Evolutionary conservation across 2,888 invertebrate species (phyloP).

Genomic region (Pinctada fucata): DNA sequence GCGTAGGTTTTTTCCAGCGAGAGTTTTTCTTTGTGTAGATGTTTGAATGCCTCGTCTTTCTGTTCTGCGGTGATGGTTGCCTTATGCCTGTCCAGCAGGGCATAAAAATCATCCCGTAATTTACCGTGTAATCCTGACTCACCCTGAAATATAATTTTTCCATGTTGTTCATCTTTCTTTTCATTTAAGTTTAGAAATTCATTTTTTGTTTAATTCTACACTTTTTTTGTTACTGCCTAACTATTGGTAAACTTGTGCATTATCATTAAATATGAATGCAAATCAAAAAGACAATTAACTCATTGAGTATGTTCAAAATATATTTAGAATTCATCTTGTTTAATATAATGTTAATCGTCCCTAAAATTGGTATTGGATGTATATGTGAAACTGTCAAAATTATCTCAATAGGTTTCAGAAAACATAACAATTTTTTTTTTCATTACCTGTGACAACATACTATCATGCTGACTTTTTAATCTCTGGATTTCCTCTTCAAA

Average conservation of each 20-base stretch:
- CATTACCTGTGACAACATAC: constrained; percentile 33
- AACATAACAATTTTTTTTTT: not conserved
- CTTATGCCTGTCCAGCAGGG: constrained; percentile 48
- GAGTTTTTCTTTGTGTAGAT: constrained; percentile 28
- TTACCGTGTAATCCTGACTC: constrained; percentile 56
- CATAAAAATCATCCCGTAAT: constrained; percentile 60
- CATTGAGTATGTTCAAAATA: too few species aligned
- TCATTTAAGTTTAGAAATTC: too few species aligned
- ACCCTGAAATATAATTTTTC: constrained; percentile 48
- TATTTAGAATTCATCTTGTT: too few species aligned
- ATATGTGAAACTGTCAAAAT: too few species aligned
- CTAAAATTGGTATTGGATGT: too few species aligned
- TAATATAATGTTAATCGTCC: too few species aligned
- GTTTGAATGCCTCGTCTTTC: constrained; percentile 30
- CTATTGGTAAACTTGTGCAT: too few species aligned
- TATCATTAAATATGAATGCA: too few species aligned
- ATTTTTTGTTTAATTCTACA: not conserved
- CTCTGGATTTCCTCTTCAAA: constrained; percentile 44
- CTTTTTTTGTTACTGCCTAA: not conserved
- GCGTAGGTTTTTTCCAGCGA: constrained; percentile 20
- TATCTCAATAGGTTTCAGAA: too few species aligned
- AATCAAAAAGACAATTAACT: too few species aligned
- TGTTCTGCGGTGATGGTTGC: constrained; percentile 21
- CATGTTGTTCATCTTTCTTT: too few species aligned
- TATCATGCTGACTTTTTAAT: constrained; percentile 44